Base-by-base conservation (phyloP, 2,888 invertebrate genomes). In the Pomacea canaliculata region DNA sequence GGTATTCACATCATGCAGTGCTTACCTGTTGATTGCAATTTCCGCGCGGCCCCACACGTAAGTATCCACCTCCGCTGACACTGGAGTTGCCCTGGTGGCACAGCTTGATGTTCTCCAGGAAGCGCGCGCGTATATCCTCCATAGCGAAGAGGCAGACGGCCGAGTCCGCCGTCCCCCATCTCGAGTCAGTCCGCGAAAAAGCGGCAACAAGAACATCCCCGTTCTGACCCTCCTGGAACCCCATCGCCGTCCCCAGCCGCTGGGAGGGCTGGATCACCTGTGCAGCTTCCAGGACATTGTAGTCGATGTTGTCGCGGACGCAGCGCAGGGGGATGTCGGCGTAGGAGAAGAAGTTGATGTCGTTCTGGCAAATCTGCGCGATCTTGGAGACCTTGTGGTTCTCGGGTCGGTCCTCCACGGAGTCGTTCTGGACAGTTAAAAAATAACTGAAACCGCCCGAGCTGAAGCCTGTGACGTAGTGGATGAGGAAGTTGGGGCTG, bases 271-370 rank as follows among this genome's bases (percentile, higher is more conserved):
- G 96, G 56, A 97, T 97, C 59, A 98, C 95, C 90, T 95, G 97
- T 0, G 97, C 98, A 59, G 98, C 97, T 90, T 97, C 97, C 10
- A 97, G 95, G 74, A 98, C 93, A 91, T 97, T 98, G 91, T 97
- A 99, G 75, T 85, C 82, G 71, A 81, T 79, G 60, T 80, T 79
- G 68, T 83, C 81, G n/a, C 78, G 78, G 7, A 94, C 95, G 91
- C 98, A 98, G 85, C 97, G 96, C 90, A 98, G 94, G 13, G 98
- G 98, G 85, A 98, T 97, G 92, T 99, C 99, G 27, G 98, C 97
- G 91, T 99, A 99, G 18, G 98, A 98, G 91, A 98, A 97, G 91
- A 98, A 98, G 90, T 97, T 96, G 83, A 95, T 94, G 90, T 99
- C 99, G 87, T 97, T 96, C 89, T 98, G 97, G 90, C 98, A 99